phyloP scores from a whole-genome alignment of 2,797 vertebrate genomes.

The Eidolon dupreanum region DNA sequence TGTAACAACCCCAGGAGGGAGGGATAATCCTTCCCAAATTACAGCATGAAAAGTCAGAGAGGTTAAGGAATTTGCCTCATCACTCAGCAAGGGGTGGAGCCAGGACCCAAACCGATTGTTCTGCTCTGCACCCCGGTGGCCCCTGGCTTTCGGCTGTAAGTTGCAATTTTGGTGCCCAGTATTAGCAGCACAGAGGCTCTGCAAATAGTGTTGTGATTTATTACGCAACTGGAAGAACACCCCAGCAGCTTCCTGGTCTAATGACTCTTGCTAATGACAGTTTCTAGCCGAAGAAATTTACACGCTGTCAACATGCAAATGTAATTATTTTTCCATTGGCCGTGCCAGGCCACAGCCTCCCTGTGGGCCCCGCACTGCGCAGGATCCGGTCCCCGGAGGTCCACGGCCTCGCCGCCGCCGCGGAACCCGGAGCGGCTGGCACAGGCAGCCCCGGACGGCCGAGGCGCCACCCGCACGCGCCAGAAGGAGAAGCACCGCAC shows the following conservation, averaged over 20 bases:
- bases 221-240: constrained; percentile 1
- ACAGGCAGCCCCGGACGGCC: not conserved
- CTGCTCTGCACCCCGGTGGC: not conserved
- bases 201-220: not conserved
- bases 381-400: not conserved
- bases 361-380: not conserved
- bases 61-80: not conserved
- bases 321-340: not conserved
- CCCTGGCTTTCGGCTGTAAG: not conserved
- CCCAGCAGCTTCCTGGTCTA: not conserved
- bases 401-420: not conserved
- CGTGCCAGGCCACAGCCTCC: not conserved
- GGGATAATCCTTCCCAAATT: not conserved
- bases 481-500: not conserved
- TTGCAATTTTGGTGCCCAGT: not conserved
- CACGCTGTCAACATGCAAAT: not conserved
- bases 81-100: not conserved
- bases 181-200: not conserved
- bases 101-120: not conserved
- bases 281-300: not conserved
- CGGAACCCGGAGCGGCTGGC: not conserved
- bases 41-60: not conserved
- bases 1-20: not conserved
- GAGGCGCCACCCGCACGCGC: not conserved
- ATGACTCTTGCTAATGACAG: constrained; percentile 1